Evolutionary conservation across 2,888 invertebrate species (phyloP).

Genomic region (Drosophila testacea): DNA sequence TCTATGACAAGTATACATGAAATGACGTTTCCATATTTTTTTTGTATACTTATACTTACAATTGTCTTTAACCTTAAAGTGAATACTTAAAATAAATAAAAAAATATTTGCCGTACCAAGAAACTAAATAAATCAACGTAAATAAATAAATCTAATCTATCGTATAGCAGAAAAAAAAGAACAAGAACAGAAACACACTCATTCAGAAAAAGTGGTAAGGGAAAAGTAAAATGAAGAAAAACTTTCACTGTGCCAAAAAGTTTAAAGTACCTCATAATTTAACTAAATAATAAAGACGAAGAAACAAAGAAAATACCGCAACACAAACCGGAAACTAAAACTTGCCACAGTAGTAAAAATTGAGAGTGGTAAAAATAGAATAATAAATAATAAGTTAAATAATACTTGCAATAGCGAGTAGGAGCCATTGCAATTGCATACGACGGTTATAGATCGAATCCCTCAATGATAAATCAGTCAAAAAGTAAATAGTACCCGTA

Average conservation of each 20-base stretch:
- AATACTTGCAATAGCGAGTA: constrained; percentile 17
- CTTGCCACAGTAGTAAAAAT: constrained; percentile 41
- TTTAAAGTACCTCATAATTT: constrained; percentile 91
- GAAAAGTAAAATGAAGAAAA: constrained; percentile 85
- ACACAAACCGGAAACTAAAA: constrained; percentile 40
- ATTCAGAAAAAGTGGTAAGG: constrained; percentile 81
- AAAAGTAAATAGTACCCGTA: constrained; percentile 14
- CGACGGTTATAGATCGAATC: constrained; percentile 15
- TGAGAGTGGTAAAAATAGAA: constrained; percentile 23
- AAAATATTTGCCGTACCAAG: constrained; percentile 76
- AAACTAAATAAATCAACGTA: constrained; percentile 41
- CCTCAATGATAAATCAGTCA: constrained; percentile 22
- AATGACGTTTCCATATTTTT: constrained; percentile 40
- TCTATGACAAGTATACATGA: constrained; percentile 34
- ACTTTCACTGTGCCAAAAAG: constrained; percentile 92
- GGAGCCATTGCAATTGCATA: constrained; percentile 18
- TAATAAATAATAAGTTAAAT: constrained; percentile 2
- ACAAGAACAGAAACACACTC: constrained; percentile 25
- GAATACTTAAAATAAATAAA: constrained; percentile 40
- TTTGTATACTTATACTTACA: constrained; percentile 41
- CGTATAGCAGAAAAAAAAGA: constrained; percentile 40
- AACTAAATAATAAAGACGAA: constrained; percentile 68
- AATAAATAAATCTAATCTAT: constrained; percentile 35
- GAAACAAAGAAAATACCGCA: constrained; percentile 23
- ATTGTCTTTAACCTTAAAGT: constrained; percentile 51